Evolutionary conservation across 2,888 invertebrate species (phyloP), one percentile per base, ranked within the genome.

Genomic region (Lamproptera curius): DNA sequence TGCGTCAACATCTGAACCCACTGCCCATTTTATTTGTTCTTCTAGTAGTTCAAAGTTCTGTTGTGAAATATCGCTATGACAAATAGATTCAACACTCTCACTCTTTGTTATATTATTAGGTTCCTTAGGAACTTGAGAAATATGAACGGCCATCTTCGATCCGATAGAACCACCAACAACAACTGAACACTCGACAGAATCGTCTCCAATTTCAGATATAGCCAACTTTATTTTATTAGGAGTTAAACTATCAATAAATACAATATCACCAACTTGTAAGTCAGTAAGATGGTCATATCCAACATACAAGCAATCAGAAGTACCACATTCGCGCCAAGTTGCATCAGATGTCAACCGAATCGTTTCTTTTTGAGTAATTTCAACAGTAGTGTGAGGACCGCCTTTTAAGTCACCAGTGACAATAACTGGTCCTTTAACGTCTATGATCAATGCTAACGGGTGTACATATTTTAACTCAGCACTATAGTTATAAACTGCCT

Each of bases 1-100:
- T 28, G 73, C 86, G 60, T 87, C 87, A 14, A 86, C 68, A 55
- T 87, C 87, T n/a, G 79, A 67, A 16, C 63, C 72, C 26, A 85
- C 63, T 3, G 85, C 86, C 85, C 86, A 87, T 39, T 73, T 69
- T 53, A 87, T 73, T 62, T 86, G 87, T 46, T 78, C 73, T 53
- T 86, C 80, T 65, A 83, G 91, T 66, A 92, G 92, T 58, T 92
- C 90, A 65, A 94, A 91, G 6, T 93, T 93, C 73, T 94, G 92
- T 56, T 73, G 63, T 16, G 92, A 91, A 65, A 93, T 93, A 71
- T 95, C 95, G 58, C 67, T 65, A 55, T 70, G 59, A 8, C 67
- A 60, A 16, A 78, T 9, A 1, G 90, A 77, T 49, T 88, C 82
- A 41, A 67, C 55, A 50, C 81, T 83, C 53, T 89, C 72, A 6